Base-by-base conservation (phyloP, 2,888 invertebrate species). In the Seladonia tumulorum region DNA sequence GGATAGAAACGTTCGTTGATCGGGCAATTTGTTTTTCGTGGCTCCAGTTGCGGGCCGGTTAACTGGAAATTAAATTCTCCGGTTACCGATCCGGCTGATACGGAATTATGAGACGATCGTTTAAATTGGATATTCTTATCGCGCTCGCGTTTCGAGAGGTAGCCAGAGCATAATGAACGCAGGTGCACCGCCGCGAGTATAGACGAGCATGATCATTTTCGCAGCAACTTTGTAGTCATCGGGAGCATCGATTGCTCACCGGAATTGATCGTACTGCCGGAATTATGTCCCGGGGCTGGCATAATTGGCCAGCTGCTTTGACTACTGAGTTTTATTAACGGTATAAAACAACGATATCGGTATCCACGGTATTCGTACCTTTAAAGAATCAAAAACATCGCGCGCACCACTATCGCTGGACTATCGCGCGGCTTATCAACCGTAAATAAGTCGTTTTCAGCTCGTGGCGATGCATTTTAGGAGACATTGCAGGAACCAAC, bases 121-220 rank as follows among this genome's bases (percentile, higher is more conserved):
- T 88, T 82, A 89, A 89, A 89, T 85, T 89, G 89, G 85, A 85
- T 85, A 88, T 81, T 71, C 90, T 89, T 90, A 89, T 89, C 89
- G 84, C 35, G 82, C 68, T 29, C 57, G 83, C 73, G 82, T 80
- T 79, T 78, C 83, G 71, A 47, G 73, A 42, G 39, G 70, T 70
- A 71, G 63, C 53, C 77, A 63, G 76, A 83, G 66, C 84, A 71
- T 90, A 88, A 89, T 84, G 84, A 86, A 74, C 82, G 89, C 89
- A 89, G 90, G 90, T 89, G 90, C 88, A 81, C 22, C 71, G 79
- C 78, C 78, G 76, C 47, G 74, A 80, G 79, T 81, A 70, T 60
- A 75, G 71, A 63, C 74, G 47, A 42, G 75, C 75, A 83, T 66
- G 76, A 88, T 89, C 78, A 84, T 88, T 89, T 89, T 80, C 80